Evolutionary conservation across 2,113 vertebrate genomes (phyloP).

Genomic region (Atractosteus spatula): DNA sequence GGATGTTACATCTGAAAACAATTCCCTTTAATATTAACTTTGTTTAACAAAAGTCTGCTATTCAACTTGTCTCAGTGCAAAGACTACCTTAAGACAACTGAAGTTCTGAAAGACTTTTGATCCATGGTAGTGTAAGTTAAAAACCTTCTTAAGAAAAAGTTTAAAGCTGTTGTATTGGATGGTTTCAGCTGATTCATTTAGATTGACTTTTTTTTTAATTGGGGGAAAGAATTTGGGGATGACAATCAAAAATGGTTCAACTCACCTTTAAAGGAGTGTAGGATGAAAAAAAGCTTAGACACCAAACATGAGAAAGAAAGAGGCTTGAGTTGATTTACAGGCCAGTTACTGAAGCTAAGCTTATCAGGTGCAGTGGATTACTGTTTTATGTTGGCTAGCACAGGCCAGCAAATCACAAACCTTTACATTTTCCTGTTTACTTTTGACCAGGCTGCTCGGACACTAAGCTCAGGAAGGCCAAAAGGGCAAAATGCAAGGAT

Average conservation of each 20-base stretch:
- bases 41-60: not conserved
- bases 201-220: too few relatives aligned
- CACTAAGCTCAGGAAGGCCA: not conserved
- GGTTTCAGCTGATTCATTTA: too few relatives aligned
- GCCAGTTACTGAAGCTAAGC: not conserved
- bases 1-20: conserved; percentile 7
- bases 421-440: not conserved
- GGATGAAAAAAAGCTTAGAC: not conserved
- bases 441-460: too few relatives aligned
- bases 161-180: too few relatives aligned
- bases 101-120: too few relatives aligned
- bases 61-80: too few relatives aligned
- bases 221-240: too few relatives aligned
- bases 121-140: too few relatives aligned
- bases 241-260: too few relatives aligned
- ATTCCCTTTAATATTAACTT: not conserved
- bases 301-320: not conserved
- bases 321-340: not conserved
- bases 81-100: too few relatives aligned
- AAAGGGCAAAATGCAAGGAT: not conserved
- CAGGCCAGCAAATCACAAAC: not conserved
- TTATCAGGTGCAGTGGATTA: not conserved
- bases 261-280: not conserved
- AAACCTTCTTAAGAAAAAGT: too few relatives aligned
- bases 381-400: not conserved